phyloP scores from a whole-genome alignment of 2,888 invertebrate species.

The Tetragnatha montana region DNA sequence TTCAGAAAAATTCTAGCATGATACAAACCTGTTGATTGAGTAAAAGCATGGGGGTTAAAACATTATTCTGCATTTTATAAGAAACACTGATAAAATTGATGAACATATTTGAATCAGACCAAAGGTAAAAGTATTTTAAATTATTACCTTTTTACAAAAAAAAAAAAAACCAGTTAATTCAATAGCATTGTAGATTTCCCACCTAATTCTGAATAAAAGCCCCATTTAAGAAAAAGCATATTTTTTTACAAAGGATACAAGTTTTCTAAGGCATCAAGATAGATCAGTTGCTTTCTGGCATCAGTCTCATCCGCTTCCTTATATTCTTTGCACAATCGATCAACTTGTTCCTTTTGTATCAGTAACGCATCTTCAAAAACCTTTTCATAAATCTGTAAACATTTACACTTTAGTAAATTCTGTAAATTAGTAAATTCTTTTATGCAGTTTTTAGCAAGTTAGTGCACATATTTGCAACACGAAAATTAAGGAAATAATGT shows the following conservation, averaged over 20 bases:
- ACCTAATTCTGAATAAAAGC: no score
- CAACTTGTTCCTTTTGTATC: conserved; percentile 59
- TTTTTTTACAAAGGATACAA: conserved; percentile 61
- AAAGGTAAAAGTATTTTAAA: no score
- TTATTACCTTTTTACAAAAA: no score
- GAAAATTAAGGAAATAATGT: no score
- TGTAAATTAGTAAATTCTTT: neutral
- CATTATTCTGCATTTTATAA: no score
- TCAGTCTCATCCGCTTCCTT: conserved; percentile 55
- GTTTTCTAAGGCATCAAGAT: conserved; percentile 62
- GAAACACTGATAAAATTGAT: no score
- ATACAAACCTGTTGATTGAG: neutral
- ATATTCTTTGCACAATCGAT: conserved; percentile 46
- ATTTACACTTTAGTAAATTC: neutral
- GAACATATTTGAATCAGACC: no score
- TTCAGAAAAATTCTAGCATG: neutral
- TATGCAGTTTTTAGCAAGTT: neutral
- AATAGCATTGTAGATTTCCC: no score
- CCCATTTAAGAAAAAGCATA: no score
- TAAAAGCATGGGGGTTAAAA: no score
- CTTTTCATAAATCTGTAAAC: conserved; percentile 51
- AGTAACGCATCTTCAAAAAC: conserved; percentile 55
- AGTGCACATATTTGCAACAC: neutral
- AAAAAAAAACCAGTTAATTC: no score
- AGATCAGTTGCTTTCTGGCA: conserved; percentile 57